Percentiles rank a stretch among this genome's conserved stretches.
Evolutionary conservation across 2,113 vertebrate genomes (phyloP).

Genomic region (Zonotrichia leucophrys): DNA sequence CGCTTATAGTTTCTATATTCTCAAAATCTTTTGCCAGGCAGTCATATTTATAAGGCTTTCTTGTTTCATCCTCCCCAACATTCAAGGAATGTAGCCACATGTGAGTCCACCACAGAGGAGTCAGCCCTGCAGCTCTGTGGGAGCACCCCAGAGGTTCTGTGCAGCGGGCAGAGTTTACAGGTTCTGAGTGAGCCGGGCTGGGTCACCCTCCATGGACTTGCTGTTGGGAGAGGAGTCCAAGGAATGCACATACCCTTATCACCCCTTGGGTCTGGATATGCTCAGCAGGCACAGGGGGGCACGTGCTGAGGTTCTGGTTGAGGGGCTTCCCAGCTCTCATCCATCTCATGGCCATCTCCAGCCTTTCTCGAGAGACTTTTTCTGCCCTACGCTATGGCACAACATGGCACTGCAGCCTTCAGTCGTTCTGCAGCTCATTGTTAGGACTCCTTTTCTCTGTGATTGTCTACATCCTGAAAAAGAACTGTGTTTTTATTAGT

Average conservation of each 20-base stretch:
- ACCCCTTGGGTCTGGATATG: rapidly evolving
- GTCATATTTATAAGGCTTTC: too few species aligned
- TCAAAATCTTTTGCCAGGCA: too few species aligned
- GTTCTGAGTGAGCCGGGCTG: rapidly evolving
- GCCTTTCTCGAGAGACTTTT: neutral
- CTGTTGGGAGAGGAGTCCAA: neutral
- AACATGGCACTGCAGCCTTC: neutral
- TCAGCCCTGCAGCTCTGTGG: neutral
- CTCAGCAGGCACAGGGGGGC: neutral
- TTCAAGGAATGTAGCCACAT: neutral
- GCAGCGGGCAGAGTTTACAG: neutral
- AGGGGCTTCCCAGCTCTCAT: neutral
- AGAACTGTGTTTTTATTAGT: neutral
- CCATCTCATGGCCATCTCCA: neutral
- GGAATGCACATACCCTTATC: neutral
- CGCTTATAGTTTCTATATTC: too few species aligned
- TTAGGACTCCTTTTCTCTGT: neutral
- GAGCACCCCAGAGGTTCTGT: neutral
- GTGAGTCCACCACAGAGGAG: neutral
- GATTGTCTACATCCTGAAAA: neutral
- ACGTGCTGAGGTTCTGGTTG: rapidly evolving
- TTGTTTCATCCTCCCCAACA: too few species aligned
- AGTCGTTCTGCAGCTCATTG: neutral
- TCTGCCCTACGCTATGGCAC: neutral
- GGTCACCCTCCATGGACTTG: neutral